Percentiles rank a stretch among this genome's conserved stretches.
phyloP scores from a whole-genome alignment of 2,113 vertebrate genomes.

The Actinemys pallida region DNA sequence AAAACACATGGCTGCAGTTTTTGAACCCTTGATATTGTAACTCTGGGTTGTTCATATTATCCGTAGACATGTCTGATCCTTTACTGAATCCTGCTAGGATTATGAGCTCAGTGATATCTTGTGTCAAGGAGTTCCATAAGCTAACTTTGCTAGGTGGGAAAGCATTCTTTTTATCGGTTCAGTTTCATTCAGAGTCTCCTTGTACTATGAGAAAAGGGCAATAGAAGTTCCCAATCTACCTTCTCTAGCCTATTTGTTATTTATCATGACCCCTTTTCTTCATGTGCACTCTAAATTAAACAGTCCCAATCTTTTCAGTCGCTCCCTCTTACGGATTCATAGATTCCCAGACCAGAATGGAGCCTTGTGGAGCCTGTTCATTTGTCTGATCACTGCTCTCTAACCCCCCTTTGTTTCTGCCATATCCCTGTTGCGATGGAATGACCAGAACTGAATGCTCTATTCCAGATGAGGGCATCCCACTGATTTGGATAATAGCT shows the following conservation, averaged over 20 bases:
- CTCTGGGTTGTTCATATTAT: neutral
- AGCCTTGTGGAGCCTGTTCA: neutral
- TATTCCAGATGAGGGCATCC: neutral
- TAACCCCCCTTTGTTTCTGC: neutral
- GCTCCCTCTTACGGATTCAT: neutral
- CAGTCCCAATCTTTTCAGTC: neutral
- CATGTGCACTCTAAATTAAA: rapidly evolving
- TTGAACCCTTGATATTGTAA: neutral
- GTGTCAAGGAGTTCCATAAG: neutral
- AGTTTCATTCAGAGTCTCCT: neutral
- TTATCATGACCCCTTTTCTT: neutral
- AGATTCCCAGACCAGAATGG: neutral
- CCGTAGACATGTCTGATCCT: neutral
- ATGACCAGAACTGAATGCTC: rapidly evolving
- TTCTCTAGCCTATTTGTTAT: neutral
- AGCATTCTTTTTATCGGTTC: rapidly evolving
- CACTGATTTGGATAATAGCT: neutral
- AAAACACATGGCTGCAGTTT: neutral
- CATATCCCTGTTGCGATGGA: neutral
- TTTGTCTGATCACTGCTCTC: neutral
- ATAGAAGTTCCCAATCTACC: neutral
- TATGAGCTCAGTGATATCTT: neutral
- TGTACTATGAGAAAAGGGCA: neutral
- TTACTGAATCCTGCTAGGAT: neutral
- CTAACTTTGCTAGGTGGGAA: neutral